Conservation (phyloP, 2,888 invertebrate species). For the Drosophila pseudotalamancana region DNA sequence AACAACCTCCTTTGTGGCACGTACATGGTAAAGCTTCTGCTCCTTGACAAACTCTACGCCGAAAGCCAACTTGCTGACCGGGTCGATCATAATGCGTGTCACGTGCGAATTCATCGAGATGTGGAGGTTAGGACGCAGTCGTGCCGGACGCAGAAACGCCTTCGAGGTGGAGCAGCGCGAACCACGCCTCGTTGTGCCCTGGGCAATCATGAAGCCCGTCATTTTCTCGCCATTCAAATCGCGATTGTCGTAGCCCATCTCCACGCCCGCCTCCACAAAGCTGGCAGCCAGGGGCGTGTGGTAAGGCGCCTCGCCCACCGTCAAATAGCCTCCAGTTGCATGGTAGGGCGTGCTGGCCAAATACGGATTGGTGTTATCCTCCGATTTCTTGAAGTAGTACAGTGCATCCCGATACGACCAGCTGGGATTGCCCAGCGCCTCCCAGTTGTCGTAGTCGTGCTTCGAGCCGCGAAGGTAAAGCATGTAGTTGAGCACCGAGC, state of each 20-base stretch:
- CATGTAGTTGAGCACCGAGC: conserved; percentile 96
- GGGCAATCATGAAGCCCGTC: conserved; percentile 95
- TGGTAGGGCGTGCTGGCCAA: conserved; percentile 92
- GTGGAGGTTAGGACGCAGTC: conserved; percentile 92
- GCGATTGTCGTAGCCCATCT: conserved; percentile 93
- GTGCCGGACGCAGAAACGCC: conserved; percentile 92
- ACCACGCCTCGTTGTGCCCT: conserved; percentile 91
- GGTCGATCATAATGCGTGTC: conserved; percentile 90
- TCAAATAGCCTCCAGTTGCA: conserved; percentile 91
- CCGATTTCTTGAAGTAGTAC: conserved; percentile 95
- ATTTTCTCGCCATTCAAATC: conserved; percentile 95
- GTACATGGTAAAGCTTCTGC: conserved; percentile 89
- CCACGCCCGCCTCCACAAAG: conserved; percentile 92
- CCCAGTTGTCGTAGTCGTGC: conserved; percentile 96
- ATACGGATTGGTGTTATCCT: conserved; percentile 95
- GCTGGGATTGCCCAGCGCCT: conserved; percentile 92
- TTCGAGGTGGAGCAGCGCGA: conserved; percentile 95
- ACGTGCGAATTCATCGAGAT: conserved; percentile 93
- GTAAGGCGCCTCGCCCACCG: conserved; percentile 94
- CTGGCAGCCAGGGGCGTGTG: conserved; percentile 92
- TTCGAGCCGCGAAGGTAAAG: conserved; percentile 94
- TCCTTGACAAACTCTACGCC: conserved; percentile 93
- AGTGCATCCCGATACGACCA: conserved; percentile 93
- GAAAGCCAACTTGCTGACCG: conserved; percentile 90
- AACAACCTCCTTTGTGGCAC: conserved; percentile 94